Percentiles rank a stretch among this genome's conserved stretches.
phyloP scores from a whole-genome alignment of 2,888 invertebrate species.

The Theretra japonica region DNA sequence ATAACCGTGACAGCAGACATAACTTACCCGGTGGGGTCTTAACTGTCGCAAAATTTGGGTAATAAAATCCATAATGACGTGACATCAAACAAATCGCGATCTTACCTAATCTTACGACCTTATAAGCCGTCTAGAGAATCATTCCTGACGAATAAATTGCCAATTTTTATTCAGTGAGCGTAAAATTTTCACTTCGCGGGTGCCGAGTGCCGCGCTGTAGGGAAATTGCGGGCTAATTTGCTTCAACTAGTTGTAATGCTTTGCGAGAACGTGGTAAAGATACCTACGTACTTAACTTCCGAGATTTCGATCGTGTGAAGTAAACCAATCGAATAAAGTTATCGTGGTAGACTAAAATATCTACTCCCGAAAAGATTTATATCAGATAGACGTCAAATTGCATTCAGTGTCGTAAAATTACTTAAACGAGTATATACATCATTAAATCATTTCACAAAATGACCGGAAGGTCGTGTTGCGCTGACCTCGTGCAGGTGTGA shows the following conservation, averaged over 20 bases:
- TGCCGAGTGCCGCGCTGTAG: not conserved
- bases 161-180: conserved; percentile 36
- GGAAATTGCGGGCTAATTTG: conserved; percentile 5
- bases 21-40: conserved; percentile 46
- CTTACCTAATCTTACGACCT: conserved; percentile 53
- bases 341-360: too few relatives aligned
- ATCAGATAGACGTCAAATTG: too few relatives aligned
- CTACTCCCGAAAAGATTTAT: too few relatives aligned
- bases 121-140: conserved; percentile 45
- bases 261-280: not conserved
- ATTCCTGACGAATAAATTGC: conserved; percentile 36
- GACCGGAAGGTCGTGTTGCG: too few relatives aligned
- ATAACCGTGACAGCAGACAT: conserved; percentile 42
- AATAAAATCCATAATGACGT: conserved; percentile 55
- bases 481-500: too few relatives aligned
- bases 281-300: not conserved
- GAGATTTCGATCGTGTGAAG: too few relatives aligned
- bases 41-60: conserved; percentile 45
- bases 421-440: too few relatives aligned
- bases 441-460: too few relatives aligned
- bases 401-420: too few relatives aligned
- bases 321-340: too few relatives aligned
- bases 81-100: conserved; percentile 55
- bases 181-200: conserved; percentile 27
- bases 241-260: not conserved